These are phyloP conservation scores for Machimus rusticus DNA, from an alignment of 2,888 invertebrate species.

Conservation along the genomic window DNA sequence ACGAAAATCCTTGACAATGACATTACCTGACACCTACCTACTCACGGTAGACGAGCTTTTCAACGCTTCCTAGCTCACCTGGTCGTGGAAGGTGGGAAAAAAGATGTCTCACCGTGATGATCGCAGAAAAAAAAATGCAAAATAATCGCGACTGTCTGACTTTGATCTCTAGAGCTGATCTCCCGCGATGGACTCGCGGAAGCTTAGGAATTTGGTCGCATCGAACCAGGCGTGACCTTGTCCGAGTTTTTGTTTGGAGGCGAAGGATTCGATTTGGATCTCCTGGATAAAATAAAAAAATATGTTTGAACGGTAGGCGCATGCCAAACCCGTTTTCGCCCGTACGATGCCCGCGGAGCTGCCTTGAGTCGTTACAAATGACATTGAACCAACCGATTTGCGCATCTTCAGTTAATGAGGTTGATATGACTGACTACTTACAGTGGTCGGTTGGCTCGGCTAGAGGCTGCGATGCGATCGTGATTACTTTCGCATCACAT, in stretches of 20 bases:
- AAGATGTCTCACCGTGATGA: not conserved
- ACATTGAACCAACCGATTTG: slow-evolving; percentile 30
- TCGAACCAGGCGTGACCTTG: not conserved
- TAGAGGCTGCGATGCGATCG: not conserved
- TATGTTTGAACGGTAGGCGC: not conserved
- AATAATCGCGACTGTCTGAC: not conserved
- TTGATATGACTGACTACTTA: slow-evolving; percentile 9
- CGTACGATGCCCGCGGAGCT: not conserved
- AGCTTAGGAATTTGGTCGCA: not conserved
- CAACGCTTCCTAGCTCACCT: not conserved
- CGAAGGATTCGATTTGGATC: not conserved
- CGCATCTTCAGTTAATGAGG: slow-evolving; percentile 37
- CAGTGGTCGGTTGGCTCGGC: not conserved
- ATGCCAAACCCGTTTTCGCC: slow-evolving; percentile 21
- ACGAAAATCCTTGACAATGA: slow-evolving; percentile 63
- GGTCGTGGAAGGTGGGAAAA: not conserved
- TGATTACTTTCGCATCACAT: slow-evolving; percentile 30
- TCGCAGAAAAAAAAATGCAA: not conserved
- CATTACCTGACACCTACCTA: slow-evolving; percentile 60
- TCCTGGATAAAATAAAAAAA: not conserved
- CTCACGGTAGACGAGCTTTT: not conserved
- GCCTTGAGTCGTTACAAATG: slow-evolving; percentile 24
- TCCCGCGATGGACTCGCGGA: not conserved
- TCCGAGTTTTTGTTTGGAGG: not conserved
- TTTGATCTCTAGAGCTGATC: not conserved